Evolutionary conservation across 2,113 vertebrate species (phyloP).

Genomic region (Percopsis transmontana): DNA sequence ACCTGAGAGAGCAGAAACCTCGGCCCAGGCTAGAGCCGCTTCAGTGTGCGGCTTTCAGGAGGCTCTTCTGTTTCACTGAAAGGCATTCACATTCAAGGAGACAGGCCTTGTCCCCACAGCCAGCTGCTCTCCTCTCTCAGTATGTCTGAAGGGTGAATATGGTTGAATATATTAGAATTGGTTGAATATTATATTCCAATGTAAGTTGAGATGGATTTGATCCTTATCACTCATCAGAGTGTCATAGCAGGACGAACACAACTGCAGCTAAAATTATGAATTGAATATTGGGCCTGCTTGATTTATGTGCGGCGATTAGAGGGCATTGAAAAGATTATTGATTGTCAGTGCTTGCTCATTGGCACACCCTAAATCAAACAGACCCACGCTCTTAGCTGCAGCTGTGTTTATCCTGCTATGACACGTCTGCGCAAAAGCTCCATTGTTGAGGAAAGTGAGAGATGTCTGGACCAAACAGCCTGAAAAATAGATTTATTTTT

Average conservation of each 20-base stretch:
- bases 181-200: constrained; percentile 1
- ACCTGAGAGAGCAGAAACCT: constrained; percentile 63
- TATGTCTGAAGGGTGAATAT: neutral
- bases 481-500: neutral
- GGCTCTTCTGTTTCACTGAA: constrained; percentile 16
- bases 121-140: constrained; percentile 16
- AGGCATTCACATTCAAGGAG: constrained; percentile 30
- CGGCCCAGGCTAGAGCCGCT: constrained; percentile 28
- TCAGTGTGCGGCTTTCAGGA: constrained; percentile 9
- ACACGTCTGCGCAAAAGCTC: no score
- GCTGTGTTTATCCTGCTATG: no score
- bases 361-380: no score
- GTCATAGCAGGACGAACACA: no score
- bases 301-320: no score
- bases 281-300: no score
- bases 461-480: neutral
- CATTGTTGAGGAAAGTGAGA: constrained; percentile 18
- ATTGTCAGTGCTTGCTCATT: no score
- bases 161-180: no score
- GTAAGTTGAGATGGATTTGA: constrained; percentile 5
- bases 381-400: no score
- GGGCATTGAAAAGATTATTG: no score
- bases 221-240: no score
- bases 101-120: constrained; percentile 5
- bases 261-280: no score